Base-by-base conservation (phyloP, 2,888 invertebrate species). In the Charanyca ferruginea region DNA sequence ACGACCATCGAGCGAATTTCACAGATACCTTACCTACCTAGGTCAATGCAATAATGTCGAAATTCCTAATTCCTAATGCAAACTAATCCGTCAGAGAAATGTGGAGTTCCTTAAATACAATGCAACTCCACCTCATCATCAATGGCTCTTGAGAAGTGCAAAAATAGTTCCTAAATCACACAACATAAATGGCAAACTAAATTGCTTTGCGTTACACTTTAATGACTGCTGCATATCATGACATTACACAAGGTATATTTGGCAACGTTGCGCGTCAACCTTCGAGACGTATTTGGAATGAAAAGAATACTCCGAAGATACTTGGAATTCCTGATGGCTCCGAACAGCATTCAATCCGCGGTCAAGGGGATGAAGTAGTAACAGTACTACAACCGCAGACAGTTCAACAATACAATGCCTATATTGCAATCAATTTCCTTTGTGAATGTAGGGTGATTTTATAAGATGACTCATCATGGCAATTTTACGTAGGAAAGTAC, bases 1-100 rank as follows among this genome's bases (percentile, higher is more conserved):
- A 52, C 77, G 80, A 72, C 80, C 74, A 78, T 81, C 77, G 55
- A 47, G 61, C 68, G 48, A 68, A 80, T 81, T 78, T 70, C 73
- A 65, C 70, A 64, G 72, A 78, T 81, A 71, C 63, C 54, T 71
- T 45, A 53, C 16, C 38, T 16, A 38, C 38, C 16, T 38, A 60
- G 53, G 41, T 42, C 47, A 28, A 45, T 22, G 38, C 61, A 72
- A 62, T 5, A 22, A 35, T 49, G 42, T 32, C 32, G 42, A 35
- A 52, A 64, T 52, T 25, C n/a, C 32, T 60, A 49, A 49, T 64
- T 52, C 41, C 41, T 18, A 41, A 45, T 32, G 5, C 7, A 13
- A 47, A 25, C 16, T 25, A 3, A n/a, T 55, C 7, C 8, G 16
- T n/a, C 20, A 20, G 32, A 54, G 35, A 42, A 52, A 55, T 52